phyloP scores from a whole-genome alignment of 92 coral and sea anemone species.

The Porites divaricata region DNA sequence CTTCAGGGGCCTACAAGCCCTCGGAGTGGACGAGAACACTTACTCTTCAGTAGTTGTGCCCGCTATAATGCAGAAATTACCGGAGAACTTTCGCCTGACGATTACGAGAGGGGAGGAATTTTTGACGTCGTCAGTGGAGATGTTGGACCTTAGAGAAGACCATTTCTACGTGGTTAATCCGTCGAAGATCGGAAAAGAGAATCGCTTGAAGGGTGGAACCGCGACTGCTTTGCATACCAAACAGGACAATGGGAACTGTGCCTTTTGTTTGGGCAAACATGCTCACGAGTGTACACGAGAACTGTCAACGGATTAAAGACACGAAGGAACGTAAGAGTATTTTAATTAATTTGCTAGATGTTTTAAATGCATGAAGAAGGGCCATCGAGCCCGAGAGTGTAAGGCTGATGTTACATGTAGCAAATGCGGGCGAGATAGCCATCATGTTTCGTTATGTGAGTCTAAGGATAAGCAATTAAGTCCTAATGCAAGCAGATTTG shows the following conservation, averaged over 20 bases:
- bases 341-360: conserved; percentile 20
- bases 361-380: conserved; percentile 8
- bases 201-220: too few relatives aligned
- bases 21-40: conserved; percentile 49
- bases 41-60: conserved; percentile 64
- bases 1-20: conserved; percentile 51
- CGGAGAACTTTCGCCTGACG: conserved; percentile 53
- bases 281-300: conserved; percentile 23
- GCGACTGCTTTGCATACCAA: neutral
- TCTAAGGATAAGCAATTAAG: too few relatives aligned
- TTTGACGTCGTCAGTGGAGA: conserved; percentile 11
- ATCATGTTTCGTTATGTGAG: too few relatives aligned
- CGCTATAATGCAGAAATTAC: conserved; percentile 49
- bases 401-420: conserved; percentile 3
- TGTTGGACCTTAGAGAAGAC: too few relatives aligned
- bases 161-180: too few relatives aligned
- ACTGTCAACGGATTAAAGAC: conserved; percentile 14
- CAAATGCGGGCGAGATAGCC: neutral
- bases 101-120: conserved; percentile 60
- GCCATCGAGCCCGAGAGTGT: conserved; percentile 40
- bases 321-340: conserved; percentile 4
- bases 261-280: neutral
- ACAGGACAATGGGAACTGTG: conserved; percentile 6
- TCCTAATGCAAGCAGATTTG: too few relatives aligned
- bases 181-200: too few relatives aligned